phyloP scores from a whole-genome alignment of 2,888 invertebrate species.

The Microctonus aethiopoides region DNA sequence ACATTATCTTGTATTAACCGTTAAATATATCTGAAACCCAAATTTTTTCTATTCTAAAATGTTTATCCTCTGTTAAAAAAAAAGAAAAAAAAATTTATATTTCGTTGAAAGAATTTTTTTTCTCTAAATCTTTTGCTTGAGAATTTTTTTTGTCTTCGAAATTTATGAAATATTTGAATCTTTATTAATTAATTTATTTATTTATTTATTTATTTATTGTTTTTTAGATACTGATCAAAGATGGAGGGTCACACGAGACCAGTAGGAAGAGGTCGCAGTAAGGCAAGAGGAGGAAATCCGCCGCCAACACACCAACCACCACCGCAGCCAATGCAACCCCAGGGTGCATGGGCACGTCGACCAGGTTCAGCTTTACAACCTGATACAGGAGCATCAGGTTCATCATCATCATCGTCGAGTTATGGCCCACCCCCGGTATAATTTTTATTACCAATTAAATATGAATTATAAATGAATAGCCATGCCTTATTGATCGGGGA shows the following conservation, averaged over 20 bases:
- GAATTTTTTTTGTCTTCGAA: too few species aligned
- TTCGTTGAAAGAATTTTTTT: too few species aligned
- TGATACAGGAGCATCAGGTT: neutral
- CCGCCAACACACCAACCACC: neutral
- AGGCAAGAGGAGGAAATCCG: neutral
- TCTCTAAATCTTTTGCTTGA: too few species aligned
- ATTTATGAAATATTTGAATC: too few species aligned
- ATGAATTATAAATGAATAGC: neutral
- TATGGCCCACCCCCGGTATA: conserved; percentile 21
- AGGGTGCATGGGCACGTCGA: conserved; percentile 44
- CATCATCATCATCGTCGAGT: too few species aligned
- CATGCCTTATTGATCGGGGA: conserved; percentile 3
- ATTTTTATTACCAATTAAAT: neutral
- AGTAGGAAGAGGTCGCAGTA: conserved; percentile 20
- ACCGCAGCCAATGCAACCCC: neutral
- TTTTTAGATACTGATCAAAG: neutral
- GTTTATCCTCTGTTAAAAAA: too few species aligned
- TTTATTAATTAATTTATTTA: too few species aligned
- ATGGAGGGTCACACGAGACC: conserved; percentile 3
- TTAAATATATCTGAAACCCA: too few species aligned
- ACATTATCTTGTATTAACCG: too few species aligned
- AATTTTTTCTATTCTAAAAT: too few species aligned
- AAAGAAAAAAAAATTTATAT: too few species aligned
- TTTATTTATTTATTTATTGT: too few species aligned
- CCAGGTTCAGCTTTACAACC: conserved; percentile 30